Percentiles rank a stretch among this genome's conserved stretches.
Conservation (phyloP, 2,797 vertebrate species). For the Poecilia wingei region DNA sequence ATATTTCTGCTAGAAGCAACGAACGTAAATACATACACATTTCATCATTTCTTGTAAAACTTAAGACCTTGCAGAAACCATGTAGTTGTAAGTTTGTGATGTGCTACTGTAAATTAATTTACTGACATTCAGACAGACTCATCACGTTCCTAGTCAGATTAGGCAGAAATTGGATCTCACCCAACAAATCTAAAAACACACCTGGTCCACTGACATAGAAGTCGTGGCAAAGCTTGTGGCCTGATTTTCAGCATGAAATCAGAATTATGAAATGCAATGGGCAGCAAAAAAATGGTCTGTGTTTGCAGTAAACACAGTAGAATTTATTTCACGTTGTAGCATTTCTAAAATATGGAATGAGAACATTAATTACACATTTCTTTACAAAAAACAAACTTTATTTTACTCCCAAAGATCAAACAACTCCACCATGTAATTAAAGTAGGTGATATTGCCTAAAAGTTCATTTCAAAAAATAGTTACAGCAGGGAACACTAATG, state of each 20-base stretch:
- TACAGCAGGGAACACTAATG: neutral
- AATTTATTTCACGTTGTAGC: neutral
- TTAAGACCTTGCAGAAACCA: neutral
- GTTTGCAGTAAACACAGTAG: neutral
- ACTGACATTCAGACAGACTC: neutral
- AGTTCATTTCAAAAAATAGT: neutral
- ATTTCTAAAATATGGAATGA: neutral
- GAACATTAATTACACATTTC: neutral
- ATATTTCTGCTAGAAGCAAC: neutral
- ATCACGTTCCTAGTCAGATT: conserved; percentile 11
- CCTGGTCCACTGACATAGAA: neutral
- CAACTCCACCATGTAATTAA: neutral
- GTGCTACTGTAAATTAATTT: neutral
- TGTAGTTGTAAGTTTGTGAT: neutral
- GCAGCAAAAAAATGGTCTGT: neutral
- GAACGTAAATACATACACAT: neutral
- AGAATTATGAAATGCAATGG: neutral
- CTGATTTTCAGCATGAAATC: neutral
- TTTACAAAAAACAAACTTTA: neutral
- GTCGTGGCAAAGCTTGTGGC: neutral
- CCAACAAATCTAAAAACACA: neutral
- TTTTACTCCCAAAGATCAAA: neutral
- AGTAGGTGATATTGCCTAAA: neutral
- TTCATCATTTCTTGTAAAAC: neutral
- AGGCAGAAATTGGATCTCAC: neutral